Conservation (phyloP, 2,888 invertebrate genomes). For the Pelosia muscerda region DNA sequence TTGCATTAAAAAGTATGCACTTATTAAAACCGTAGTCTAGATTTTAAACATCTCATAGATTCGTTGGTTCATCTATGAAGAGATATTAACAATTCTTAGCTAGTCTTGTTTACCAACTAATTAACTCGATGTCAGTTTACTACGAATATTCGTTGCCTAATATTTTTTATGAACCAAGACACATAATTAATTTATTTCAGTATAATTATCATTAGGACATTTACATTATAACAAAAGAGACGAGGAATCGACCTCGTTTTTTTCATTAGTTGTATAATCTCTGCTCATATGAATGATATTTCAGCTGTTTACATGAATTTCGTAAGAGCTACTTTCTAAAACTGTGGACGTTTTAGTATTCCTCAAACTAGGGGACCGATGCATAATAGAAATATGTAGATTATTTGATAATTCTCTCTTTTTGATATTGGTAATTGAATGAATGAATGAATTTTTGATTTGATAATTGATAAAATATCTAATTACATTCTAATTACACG, state of each 20-base stretch:
- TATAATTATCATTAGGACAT: not conserved
- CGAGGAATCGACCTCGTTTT: not conserved
- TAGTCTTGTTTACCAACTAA: not conserved
- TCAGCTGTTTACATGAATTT: conserved; percentile 2
- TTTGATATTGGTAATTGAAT: no score
- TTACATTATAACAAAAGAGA: conserved; percentile 6
- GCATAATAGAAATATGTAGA: not conserved
- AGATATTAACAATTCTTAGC: not conserved
- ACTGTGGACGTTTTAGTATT: not conserved
- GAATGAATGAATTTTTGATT: no score
- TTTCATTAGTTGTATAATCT: conserved; percentile 4
- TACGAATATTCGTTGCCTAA: conserved; percentile 1
- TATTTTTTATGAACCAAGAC: not conserved
- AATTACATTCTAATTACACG: no score
- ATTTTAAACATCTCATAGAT: no score
- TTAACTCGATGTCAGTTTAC: not conserved
- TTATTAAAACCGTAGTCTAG: no score
- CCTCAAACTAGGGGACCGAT: not conserved
- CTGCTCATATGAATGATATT: conserved; percentile 2
- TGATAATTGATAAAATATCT: no score
- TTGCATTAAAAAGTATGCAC: no score
- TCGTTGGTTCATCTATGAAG: no score
- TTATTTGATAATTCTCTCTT: not conserved
- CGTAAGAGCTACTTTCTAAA: conserved; percentile 2
- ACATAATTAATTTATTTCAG: not conserved